These are phyloP conservation scores for Nasonia longicornis DNA, from an alignment of 1,140 invertebrate genomes.

Conservation along the genomic window DNA sequence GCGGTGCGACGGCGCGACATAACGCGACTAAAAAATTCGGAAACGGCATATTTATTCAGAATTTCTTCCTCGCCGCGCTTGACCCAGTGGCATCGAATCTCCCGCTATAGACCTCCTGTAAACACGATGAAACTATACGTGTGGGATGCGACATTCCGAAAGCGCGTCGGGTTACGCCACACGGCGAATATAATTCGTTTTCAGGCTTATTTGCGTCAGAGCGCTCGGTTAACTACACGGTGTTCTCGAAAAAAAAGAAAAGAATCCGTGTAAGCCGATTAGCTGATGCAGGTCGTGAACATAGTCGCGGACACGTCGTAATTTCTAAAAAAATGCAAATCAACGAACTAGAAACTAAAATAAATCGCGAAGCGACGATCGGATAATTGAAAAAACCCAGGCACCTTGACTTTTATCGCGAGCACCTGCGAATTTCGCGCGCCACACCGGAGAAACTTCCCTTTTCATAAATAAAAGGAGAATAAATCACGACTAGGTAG, in stretches of 20 bases:
- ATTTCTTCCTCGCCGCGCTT: background rate
- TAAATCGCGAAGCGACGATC: no score
- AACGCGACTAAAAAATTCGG: background rate
- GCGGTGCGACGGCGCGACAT: background rate
- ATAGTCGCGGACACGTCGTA: no score
- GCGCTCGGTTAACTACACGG: no score
- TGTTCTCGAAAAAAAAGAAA: no score
- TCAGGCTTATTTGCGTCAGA: background rate
- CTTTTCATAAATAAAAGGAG: slow-evolving; percentile 14
- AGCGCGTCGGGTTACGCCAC: background rate
- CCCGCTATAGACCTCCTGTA: background rate
- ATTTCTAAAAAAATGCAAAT: no score
- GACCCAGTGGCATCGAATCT: slow-evolving; percentile 13
- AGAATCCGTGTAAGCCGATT: no score
- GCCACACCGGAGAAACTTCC: background rate
- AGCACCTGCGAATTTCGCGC: background rate
- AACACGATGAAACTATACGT: no score
- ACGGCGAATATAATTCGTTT: no score
- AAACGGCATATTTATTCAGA: slow-evolving; percentile 7
- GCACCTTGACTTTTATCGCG: background rate
- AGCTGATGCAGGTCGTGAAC: no score
- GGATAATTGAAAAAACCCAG: background rate
- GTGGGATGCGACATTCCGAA: background rate
- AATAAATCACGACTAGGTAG: slow-evolving; percentile 21
- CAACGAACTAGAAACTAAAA: no score